Base-by-base conservation (phyloP, 2,797 vertebrate species). In the Eulemur albifrons region DNA sequence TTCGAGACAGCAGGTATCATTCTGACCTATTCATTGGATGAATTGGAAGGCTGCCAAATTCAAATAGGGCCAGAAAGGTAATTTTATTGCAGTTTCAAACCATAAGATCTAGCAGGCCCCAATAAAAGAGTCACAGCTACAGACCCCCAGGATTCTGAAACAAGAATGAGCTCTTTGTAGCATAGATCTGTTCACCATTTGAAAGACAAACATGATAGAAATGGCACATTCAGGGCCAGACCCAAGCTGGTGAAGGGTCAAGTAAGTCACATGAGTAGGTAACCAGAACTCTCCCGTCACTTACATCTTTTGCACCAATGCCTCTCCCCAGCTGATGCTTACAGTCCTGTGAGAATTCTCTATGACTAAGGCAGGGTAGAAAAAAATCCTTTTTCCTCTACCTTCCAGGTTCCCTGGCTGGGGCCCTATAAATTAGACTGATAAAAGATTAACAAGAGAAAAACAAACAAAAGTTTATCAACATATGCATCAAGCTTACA, bases 231-330 rank as follows among this genome's bases (percentile, higher is more conserved):
- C 43, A 69, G 52, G 43, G 59, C 27, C 30, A 57, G 70, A 85
- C 20, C n/a, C 18, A 23, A 50, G 32, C 50, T 27, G n/a, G n/a
- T 32, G 69, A 25, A 20, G 14, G 35, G n/a, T 57, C 21, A 27
- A 15, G 50, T 9, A 15, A 2, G 9, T 67, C 35, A 54, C n/a
- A 0, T 8, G 25, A 76, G 2, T 17, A 40, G 15, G 1, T 4
- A n/a, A 57, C 21, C 83, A 5, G 67, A 40, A 30, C 38, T 17
- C 15, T 10, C 8, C 14, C 0, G 79, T 59, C 20, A 27, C 50
- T n/a, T 27, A 7, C 4, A 0, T 25, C 59, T 69, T 57, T 67
- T 21, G 20, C 10, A 38, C 45, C 2, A 12, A 6, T 8, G n/a
- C 32, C 67, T 75, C 45, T 65, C 32, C 14, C n/a, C n/a, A 21